Evolutionary conservation across 2,888 invertebrate genomes (phyloP), one percentile per base, ranked within the genome.

Genomic region (Erebia palarica): DNA sequence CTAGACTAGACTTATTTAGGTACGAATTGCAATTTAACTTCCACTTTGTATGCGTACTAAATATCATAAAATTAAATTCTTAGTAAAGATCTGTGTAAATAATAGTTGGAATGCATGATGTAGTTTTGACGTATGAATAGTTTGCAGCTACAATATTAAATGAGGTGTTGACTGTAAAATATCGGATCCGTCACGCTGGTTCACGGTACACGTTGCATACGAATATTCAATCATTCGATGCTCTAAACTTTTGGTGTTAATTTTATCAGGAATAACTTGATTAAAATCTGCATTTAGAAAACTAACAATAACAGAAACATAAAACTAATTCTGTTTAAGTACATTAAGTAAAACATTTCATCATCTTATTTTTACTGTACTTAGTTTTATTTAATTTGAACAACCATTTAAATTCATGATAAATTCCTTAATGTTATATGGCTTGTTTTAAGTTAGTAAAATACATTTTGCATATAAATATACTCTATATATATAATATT

Each of bases 81-180:
- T 67, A 67, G 67, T 67, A 67, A 59, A 59, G 58, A 49, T 36
- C n/a, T 59, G 67, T 67, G 58, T 59, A 67, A 67, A 67, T 59
- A 49, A 59, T 59, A 55, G 59, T 67, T 49, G 59, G 67, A 67
- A 67, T 67, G 49, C 59, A 67, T 67, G 59, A 67, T 67, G 58
- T 59, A 58, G 49, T 58, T 67, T 58, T 58, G 21, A 58, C 49
- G 84, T 84, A 86, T 83, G 84, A 86, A 87, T 87, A 84, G 82
- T 87, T 85, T 83, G 83, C 84, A 83, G 84, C 81, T 85, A 85
- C 85, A 89, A 88, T 87, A 83, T 82, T 78, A 82, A 86, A 87
- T 88, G 87, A 91, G 85, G 86, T 87, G 86, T 88, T 83, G 82
- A 86, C 84, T 91, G 92, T 92, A 89, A 87, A 87, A 84, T 87